Percentiles rank a stretch among this genome's conserved stretches.
Conservation (phyloP, 2,888 invertebrate species). For the Serripes groenlandicus region DNA sequence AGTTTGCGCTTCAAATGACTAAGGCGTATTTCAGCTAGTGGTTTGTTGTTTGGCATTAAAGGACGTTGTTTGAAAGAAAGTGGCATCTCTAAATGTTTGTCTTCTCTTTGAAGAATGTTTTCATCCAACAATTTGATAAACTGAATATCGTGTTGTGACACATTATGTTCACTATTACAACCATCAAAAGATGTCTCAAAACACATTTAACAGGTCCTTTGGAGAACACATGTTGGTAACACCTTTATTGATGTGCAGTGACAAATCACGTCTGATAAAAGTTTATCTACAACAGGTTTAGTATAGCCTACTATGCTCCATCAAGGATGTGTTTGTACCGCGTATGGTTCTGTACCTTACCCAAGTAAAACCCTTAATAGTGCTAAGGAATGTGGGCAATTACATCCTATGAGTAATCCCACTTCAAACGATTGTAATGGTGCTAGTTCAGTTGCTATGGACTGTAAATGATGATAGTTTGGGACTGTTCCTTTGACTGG, state of each 20-base stretch:
- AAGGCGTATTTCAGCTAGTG: neutral
- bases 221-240: too few relatives aligned
- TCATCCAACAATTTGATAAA: neutral
- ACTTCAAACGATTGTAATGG: too few relatives aligned
- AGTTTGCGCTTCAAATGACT: neutral
- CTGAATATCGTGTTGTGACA: neutral
- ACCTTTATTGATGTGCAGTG: too few relatives aligned
- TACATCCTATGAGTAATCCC: too few relatives aligned
- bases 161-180: neutral
- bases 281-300: too few relatives aligned
- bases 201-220: neutral
- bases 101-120: neutral
- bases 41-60: constrained; percentile 10
- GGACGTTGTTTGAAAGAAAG: constrained; percentile 13
- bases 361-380: too few relatives aligned
- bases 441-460: neutral
- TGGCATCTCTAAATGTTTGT: constrained; percentile 33
- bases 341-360: too few relatives aligned
- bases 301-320: too few relatives aligned
- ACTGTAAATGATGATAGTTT: neutral
- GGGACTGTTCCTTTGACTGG: too few relatives aligned
- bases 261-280: too few relatives aligned
- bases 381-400: too few relatives aligned
- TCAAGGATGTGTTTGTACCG: too few relatives aligned
- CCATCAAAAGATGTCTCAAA: neutral